These are phyloP conservation scores for Cydia amplana DNA, from an alignment of 1,140 invertebrate species.

Conservation along the genomic window DNA sequence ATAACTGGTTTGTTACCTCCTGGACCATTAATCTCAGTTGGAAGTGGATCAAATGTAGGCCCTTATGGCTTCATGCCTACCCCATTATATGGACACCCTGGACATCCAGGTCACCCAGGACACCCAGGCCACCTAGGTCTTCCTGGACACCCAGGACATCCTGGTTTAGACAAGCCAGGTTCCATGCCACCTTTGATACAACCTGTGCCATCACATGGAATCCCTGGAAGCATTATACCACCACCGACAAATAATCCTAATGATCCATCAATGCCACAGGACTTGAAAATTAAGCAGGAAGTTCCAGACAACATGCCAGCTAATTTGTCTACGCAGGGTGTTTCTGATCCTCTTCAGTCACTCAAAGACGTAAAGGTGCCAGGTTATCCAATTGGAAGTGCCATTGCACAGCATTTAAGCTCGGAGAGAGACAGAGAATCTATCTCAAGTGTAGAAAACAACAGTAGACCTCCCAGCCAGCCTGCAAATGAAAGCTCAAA, in stretches of 20 bases:
- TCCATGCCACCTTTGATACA: constrained; percentile 77
- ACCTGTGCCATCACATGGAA: constrained; percentile 76
- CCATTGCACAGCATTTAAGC: constrained; percentile 72
- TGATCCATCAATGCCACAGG: constrained; percentile 84
- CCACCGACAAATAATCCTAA: constrained; percentile 62
- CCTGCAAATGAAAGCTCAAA: constrained; percentile 68
- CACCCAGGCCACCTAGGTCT: constrained; percentile 54
- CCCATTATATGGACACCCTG: constrained; percentile 67
- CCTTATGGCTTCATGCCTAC: constrained; percentile 80
- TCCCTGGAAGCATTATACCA: constrained; percentile 55
- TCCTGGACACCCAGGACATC: constrained; percentile 59
- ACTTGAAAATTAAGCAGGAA: constrained; percentile 90
- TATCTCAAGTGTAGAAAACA: constrained; percentile 72
- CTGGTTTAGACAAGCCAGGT: constrained; percentile 69
- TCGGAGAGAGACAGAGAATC: constrained; percentile 74
- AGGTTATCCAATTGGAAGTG: constrained; percentile 82
- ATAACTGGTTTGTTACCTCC: constrained; percentile 78
- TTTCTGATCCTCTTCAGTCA: constrained; percentile 86
- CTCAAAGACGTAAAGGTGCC: constrained; percentile 90
- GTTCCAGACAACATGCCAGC: constrained; percentile 79
- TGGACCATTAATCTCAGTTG: constrained; percentile 80
- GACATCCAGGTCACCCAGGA: constrained; percentile 60
- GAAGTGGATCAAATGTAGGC: constrained; percentile 71
- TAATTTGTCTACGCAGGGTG: constrained; percentile 77
- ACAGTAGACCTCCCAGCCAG: constrained; percentile 71